Base-by-base conservation (phyloP, 92 coral and sea anemone genomes). In the Phenganax marumi region DNA sequence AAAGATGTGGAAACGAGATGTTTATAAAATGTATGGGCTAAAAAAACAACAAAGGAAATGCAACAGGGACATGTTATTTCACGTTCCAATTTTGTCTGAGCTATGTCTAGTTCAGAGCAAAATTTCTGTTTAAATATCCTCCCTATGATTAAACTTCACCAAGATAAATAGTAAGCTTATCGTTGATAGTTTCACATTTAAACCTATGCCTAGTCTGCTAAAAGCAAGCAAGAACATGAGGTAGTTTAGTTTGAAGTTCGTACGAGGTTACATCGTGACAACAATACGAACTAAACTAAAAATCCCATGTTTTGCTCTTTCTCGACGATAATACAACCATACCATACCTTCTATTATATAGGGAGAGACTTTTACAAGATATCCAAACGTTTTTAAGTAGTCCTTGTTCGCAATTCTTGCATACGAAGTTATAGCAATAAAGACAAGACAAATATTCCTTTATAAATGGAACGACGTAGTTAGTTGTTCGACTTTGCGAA, bases 401-500 rank as follows among this genome's bases (percentile, higher is more conserved):
- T 62, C 26, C 52, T 26, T 78, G 49, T 78, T 49, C 81, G 5
- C 43, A 33, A 33, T 61, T 12, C 83, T 78, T 78, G 73, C 72
- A 61, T 66, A 49, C 83, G 83, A 78, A 78, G 83, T 17, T 46
- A 78, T 16, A 72, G 43, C 12, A 51, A 13, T 49, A n/a, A 50
- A 60, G 50, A 60, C 17, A 78, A 78, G 61, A 78, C 83, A 78
- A 63, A 33, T 33, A 33, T 78, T 77, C 52, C 73, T 48, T 78
- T 61, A 26, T 56, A 16, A 16, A 46, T 49, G 69, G 83, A 78
- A 78, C 83, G 73, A n/a, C 49, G 72, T 48, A 16, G 46, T 13
- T 23, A 10, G 75, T 12, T 43, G 73, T 78, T 78, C 68, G 83
- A 43, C 58, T 43, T 33, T 10, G 58, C 19, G 60, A 78, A 61